Percentiles rank a stretch among this genome's conserved stretches.
phyloP scores from a whole-genome alignment of 2,113 vertebrate species.

The Lophochroa leadbeateri region DNA sequence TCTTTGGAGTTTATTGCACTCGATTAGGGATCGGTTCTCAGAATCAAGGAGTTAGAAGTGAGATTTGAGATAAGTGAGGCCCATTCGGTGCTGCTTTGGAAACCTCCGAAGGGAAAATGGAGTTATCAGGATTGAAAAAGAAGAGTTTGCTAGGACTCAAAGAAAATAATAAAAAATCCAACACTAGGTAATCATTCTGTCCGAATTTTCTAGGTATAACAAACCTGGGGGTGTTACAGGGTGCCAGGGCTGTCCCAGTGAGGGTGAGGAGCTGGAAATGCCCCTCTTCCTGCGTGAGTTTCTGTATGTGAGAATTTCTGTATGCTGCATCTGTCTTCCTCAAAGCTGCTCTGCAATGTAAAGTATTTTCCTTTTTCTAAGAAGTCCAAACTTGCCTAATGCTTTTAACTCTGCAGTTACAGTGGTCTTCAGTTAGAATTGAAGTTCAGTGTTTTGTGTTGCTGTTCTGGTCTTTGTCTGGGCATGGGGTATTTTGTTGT shows the following conservation, averaged over 20 bases:
- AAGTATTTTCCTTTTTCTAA: neutral
- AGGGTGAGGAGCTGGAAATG: constrained; percentile 8
- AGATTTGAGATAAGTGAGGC: constrained; percentile 70
- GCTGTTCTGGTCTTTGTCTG: neutral
- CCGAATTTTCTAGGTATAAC: constrained; percentile 57
- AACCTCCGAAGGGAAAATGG: constrained; percentile 66
- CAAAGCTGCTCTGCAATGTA: neutral
- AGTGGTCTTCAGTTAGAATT: neutral
- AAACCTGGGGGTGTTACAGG: neutral
- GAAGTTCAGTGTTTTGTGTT: neutral
- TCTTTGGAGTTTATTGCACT: constrained; percentile 70
- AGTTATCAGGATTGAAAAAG: constrained; percentile 77
- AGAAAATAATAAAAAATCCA: constrained; percentile 74
- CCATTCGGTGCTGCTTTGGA: constrained; percentile 63
- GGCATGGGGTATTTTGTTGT: neutral
- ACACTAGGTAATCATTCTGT: constrained; percentile 67
- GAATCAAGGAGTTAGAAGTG: constrained; percentile 62
- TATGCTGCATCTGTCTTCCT: neutral
- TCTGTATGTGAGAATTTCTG: neutral
- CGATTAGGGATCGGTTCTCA: constrained; percentile 71
- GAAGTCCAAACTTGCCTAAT: neutral
- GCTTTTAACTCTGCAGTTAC: neutral
- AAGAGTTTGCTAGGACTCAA: constrained; percentile 74
- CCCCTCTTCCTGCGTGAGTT: neutral
- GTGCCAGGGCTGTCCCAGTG: neutral